Conservation (phyloP, 2,113 vertebrate species). For the Microcebus griseorufus region DNA sequence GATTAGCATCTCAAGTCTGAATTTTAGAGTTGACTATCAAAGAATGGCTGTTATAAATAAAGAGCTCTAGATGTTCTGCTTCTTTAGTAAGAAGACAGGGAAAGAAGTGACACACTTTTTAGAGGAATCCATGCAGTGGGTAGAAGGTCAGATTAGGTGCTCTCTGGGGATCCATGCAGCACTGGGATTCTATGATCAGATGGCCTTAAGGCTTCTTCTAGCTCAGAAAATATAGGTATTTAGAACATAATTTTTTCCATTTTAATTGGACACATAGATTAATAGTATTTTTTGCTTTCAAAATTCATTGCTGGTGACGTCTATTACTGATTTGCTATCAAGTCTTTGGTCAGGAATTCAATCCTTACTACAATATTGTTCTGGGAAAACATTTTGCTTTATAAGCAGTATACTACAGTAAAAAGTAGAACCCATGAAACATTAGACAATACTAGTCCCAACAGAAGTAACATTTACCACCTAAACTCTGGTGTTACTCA, state of each 20-base stretch:
- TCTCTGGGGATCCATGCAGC: background rate
- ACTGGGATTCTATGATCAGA: background rate
- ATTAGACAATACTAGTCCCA: background rate
- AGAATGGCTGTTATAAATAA: background rate
- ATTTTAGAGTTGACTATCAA: background rate
- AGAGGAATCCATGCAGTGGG: background rate
- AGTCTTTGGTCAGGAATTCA: constrained; percentile 6
- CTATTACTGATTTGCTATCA: background rate
- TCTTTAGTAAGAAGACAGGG: background rate
- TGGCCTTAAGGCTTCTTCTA: background rate
- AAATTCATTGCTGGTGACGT: background rate
- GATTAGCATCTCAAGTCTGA: background rate
- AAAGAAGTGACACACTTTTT: background rate
- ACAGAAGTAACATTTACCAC: constrained; percentile 12
- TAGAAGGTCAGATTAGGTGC: background rate
- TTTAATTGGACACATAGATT: background rate
- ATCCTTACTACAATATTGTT: background rate
- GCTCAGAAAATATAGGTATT: background rate
- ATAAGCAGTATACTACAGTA: background rate
- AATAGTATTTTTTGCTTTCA: constrained; percentile 6
- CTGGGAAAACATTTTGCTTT: constrained; percentile 1
- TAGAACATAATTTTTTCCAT: background rate
- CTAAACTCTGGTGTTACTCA: background rate
- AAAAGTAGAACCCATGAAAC: background rate
- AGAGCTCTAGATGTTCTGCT: background rate